Percentiles rank a stretch among this genome's conserved stretches.
These are phyloP conservation scores for Haplochromis vanheusdeni DNA, from an alignment of 2,113 vertebrate species.

Conservation along the genomic window DNA sequence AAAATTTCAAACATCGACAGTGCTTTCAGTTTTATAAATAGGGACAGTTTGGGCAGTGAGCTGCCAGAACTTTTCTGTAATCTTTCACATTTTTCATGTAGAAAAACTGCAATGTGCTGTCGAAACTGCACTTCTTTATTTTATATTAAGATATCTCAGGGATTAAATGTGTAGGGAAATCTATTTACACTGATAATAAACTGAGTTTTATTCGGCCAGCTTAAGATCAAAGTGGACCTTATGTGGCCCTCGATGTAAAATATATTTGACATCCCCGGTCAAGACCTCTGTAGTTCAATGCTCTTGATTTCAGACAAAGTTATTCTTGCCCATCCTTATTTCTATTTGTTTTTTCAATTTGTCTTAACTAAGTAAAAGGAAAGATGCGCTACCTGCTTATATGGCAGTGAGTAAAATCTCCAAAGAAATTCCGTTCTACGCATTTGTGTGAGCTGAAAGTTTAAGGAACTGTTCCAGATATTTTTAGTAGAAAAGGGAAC, in stretches of 20 bases:
- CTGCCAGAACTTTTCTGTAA: neutral
- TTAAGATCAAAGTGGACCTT: neutral
- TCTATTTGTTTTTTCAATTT: neutral
- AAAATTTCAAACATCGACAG: neutral
- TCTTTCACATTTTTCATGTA: neutral
- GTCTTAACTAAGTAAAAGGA: neutral
- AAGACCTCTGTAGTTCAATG: neutral
- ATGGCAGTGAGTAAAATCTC: neutral
- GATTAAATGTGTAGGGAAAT: rapidly evolving
- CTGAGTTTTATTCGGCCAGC: neutral
- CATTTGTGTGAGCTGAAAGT: neutral
- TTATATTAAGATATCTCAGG: neutral
- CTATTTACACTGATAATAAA: neutral
- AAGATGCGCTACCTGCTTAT: neutral
- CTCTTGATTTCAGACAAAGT: neutral
- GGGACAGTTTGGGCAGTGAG: neutral
- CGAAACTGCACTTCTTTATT: neutral
- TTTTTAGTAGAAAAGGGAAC: neutral
- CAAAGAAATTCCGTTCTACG: rapidly evolving
- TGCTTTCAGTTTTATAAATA: neutral
- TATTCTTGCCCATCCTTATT: rapidly evolving
- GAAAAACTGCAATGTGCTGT: neutral
- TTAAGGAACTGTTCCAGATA: neutral
- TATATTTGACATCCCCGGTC: neutral
- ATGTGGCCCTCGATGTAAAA: neutral